A percentile compares a stretch with the other conserved stretches of the same genome.
These are phyloP conservation scores for Tupaia chinensis DNA, from an alignment of 2,113 vertebrate species.

Conservation along the genomic window DNA sequence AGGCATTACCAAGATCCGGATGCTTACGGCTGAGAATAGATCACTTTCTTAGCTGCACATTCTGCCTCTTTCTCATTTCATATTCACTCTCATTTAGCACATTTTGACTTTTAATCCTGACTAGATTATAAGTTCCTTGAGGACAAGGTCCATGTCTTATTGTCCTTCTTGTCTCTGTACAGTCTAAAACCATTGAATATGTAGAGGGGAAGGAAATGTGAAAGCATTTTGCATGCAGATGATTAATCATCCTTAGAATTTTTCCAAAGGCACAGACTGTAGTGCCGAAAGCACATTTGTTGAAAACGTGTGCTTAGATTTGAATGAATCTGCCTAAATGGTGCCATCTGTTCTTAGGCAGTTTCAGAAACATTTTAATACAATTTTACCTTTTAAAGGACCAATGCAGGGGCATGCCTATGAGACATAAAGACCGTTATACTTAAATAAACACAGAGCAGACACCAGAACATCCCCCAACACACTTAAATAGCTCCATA, in stretches of 20 bases:
- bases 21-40: not conserved
- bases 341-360: slow-evolving; percentile 79
- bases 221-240: slow-evolving; percentile 29
- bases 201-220: not conserved
- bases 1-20: not conserved
- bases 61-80: not conserved
- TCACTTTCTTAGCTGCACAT: not conserved
- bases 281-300: slow-evolving; percentile 78
- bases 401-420: not conserved
- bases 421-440: slow-evolving; percentile 14
- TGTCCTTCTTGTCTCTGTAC: not conserved
- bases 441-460: slow-evolving; percentile 53
- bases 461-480: slow-evolving; percentile 22
- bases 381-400: slow-evolving; percentile 75
- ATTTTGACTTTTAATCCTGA: not conserved
- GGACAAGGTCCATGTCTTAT: not conserved
- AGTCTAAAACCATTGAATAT: not conserved
- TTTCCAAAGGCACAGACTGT: slow-evolving; percentile 57
- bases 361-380: slow-evolving; percentile 69
- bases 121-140: slow-evolving; percentile 24
- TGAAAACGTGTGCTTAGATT: slow-evolving; percentile 71
- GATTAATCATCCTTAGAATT: slow-evolving; percentile 65
- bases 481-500: slow-evolving; percentile 5
- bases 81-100: not conserved
- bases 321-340: slow-evolving; percentile 79